Evolutionary conservation across 2,888 invertebrate species (phyloP).

Genomic region (Acronicta leporina): DNA sequence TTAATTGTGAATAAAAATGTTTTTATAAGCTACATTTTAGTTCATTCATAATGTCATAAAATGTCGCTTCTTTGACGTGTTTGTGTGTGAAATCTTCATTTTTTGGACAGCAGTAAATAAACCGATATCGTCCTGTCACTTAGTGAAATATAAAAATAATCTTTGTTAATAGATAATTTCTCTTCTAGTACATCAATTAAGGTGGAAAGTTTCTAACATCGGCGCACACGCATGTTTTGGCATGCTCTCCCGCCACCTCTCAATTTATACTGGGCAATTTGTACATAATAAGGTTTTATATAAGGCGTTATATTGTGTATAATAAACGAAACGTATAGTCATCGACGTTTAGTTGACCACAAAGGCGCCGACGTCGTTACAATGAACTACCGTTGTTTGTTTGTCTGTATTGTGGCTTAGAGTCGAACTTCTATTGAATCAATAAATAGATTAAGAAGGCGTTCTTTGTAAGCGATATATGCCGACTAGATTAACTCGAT

Average conservation of each 20-base stretch:
- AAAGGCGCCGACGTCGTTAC: slow-evolving; percentile 61
- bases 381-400: slow-evolving; percentile 76
- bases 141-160: no score
- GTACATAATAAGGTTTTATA: slow-evolving; percentile 41
- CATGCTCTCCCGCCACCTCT: slow-evolving; percentile 3
- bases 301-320: slow-evolving; percentile 49
- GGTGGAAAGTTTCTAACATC: no score
- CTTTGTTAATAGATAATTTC: no score
- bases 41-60: no score
- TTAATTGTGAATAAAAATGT: no score
- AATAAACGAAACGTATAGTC: slow-evolving; percentile 48
- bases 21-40: no score
- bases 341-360: slow-evolving; percentile 50
- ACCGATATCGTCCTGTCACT: no score
- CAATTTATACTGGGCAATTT: slow-evolving; percentile 3
- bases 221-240: background rate
- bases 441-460: slow-evolving; percentile 83
- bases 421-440: slow-evolving; percentile 74
- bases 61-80: no score
- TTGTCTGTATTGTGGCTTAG: slow-evolving; percentile 62
- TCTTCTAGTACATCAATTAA: no score
- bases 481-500: slow-evolving; percentile 64
- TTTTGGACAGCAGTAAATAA: no score
- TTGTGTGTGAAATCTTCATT: no score
- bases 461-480: slow-evolving; percentile 83